Evolutionary conservation across 2,888 invertebrate genomes (phyloP), one percentile per base, ranked within the genome.

Genomic region (Trachelus troglodyta): DNA sequence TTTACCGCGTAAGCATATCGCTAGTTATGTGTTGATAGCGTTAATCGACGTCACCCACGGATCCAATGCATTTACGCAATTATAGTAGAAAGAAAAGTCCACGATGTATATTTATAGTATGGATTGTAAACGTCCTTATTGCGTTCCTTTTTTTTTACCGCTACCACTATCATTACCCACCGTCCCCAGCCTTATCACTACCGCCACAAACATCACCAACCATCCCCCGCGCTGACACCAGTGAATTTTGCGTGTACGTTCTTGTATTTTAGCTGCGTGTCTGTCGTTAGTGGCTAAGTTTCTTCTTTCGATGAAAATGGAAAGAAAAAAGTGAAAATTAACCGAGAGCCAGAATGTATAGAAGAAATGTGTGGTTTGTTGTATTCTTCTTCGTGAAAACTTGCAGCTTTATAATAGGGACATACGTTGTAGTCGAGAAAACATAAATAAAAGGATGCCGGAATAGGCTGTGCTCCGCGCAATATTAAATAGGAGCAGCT

Each of bases 361-460:
- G 82, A 81, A 40, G 15, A 56, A 56, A 84, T 84, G 85, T 83
- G 86, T 83, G 83, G 88, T 88, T 88, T 88, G 88, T 88, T 89
- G 88, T 89, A 89, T 88, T 89, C 88, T 89, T 87, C 81, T 85
- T 87, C 84, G 84, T 84, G 81, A 84, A 87, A 83, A 80, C 78
- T 76, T 79, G 77, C 76, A 78, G 82, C 83, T 85, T 40, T 15
- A 15, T 40, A 40, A 40, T 40, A 40, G 15, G 40, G 40, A 15
- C 15, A 40, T 40, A 40, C 40, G 40, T 40, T 40, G 2, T 40
- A 40, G 40, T 40, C 15, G 40, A 40, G 40, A 40, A 2, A 40
- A 40, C 15, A 15, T 40, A 40, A 40, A 40, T 40, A 40, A 40
- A 15, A 0, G 6, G 40, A 40, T 15, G 40, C 40, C 40, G 15